Conservation (phyloP, 2,888 invertebrate species). For the Gasteruption jaculator region DNA sequence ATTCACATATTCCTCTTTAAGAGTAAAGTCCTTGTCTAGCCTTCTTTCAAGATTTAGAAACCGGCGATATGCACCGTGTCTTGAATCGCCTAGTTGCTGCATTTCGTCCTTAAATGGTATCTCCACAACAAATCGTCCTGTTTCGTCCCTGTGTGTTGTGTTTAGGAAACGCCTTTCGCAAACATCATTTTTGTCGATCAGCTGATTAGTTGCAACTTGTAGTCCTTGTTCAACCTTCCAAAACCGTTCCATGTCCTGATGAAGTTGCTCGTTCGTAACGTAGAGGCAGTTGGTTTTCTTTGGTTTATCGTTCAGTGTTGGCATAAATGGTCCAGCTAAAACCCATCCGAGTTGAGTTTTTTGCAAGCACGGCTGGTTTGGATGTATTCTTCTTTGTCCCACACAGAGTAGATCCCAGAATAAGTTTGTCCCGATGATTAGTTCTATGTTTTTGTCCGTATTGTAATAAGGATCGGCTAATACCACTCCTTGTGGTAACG, state of each 20-base stretch:
- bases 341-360: conserved; percentile 10
- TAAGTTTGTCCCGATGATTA: conserved; percentile 16
- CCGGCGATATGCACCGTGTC: not conserved
- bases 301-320: not conserved
- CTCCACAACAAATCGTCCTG: not conserved
- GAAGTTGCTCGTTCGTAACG: not conserved
- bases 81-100: not conserved
- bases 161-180: conserved; percentile 5
- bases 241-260: conserved; percentile 3
- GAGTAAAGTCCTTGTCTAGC: not conserved
- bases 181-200: not conserved
- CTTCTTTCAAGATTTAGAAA: not conserved
- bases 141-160: not conserved
- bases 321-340: not conserved
- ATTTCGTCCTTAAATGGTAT: not conserved
- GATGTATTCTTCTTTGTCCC: conserved; percentile 10
- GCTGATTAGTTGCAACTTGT: too few relatives aligned
- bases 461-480: conserved; percentile 18
- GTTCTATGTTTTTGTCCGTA: conserved; percentile 12
- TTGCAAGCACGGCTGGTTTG: conserved; percentile 1
- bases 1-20: not conserved
- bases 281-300: not conserved
- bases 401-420: conserved; percentile 13
- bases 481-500: conserved; percentile 9
- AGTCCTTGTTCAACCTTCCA: conserved; percentile 3